Percentiles rank a stretch among this genome's conserved stretches.
These are phyloP conservation scores for Cuculus canorus DNA, from an alignment of 2,797 vertebrate genomes.

Conservation along the genomic window DNA sequence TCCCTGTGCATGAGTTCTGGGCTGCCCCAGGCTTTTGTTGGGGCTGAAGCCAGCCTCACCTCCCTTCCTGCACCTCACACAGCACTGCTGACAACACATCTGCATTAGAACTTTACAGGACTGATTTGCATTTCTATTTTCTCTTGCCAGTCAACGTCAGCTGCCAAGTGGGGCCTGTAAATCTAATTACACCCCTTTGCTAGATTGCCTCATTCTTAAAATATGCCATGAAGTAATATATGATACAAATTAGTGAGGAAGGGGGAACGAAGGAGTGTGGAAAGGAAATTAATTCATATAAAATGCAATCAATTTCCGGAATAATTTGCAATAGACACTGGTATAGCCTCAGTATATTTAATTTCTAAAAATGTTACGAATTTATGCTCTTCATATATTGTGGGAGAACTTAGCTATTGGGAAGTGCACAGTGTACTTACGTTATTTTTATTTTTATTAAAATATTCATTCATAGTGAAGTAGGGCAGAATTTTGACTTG, in stretches of 20 bases:
- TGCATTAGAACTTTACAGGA: constrained; percentile 38
- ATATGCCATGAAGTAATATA: constrained; percentile 45
- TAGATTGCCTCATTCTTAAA: constrained; percentile 53
- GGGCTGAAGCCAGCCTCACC: neutral
- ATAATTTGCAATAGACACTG: constrained; percentile 10
- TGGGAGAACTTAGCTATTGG: neutral
- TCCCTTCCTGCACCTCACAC: neutral
- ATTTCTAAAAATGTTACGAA: constrained; percentile 16
- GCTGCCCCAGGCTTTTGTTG: neutral
- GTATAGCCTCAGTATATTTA: neutral
- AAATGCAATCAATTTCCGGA: constrained; percentile 44
- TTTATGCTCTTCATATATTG: neutral
- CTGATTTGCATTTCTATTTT: constrained; percentile 57
- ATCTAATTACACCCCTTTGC: constrained; percentile 49
- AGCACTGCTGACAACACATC: constrained; percentile 14
- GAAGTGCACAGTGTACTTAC: neutral
- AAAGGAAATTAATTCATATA: constrained; percentile 62
- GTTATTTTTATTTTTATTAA: neutral
- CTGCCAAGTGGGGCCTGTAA: constrained; percentile 37
- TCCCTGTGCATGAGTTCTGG: neutral
- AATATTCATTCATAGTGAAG: neutral
- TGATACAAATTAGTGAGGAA: constrained; percentile 32
- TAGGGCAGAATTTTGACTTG: neutral
- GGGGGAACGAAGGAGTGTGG: neutral
- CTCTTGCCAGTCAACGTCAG: constrained; percentile 51